Conservation (phyloP, 2,888 invertebrate genomes). For the Drosophila niveifrons region DNA sequence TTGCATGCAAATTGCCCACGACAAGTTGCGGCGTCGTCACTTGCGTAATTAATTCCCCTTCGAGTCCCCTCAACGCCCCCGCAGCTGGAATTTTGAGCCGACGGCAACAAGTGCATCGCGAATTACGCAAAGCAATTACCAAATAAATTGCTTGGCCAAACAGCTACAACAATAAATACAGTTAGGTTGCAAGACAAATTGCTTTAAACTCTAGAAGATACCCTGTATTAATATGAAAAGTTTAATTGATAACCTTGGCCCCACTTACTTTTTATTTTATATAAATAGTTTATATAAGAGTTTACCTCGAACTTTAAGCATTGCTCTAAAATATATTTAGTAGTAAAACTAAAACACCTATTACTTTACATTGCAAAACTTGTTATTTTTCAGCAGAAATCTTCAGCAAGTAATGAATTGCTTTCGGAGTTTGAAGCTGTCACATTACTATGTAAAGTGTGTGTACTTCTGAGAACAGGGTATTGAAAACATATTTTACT, state of each 20-base stretch:
- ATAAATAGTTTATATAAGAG: too few relatives aligned
- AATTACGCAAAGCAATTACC: constrained; percentile 64
- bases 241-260: too few relatives aligned
- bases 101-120: constrained; percentile 51
- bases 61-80: constrained; percentile 6
- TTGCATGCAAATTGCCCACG: constrained; percentile 64
- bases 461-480: constrained; percentile 5
- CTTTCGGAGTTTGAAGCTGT: not conserved
- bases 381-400: not conserved
- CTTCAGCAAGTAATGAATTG: not conserved
- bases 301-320: too few relatives aligned
- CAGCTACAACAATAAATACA: constrained; percentile 15
- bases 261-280: too few relatives aligned
- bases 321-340: not conserved
- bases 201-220: not conserved
- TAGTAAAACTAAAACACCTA: not conserved
- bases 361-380: too few relatives aligned
- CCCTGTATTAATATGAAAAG: constrained; percentile 1
- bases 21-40: constrained; percentile 26
- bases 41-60: constrained; percentile 66
- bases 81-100: constrained; percentile 27
- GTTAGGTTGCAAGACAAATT: constrained; percentile 15
- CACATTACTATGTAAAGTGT: not conserved
- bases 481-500: constrained; percentile 10
- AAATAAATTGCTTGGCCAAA: constrained; percentile 57